These are phyloP conservation scores for Cotesia congregata DNA, from an alignment of 2,888 invertebrate species.

Conservation along the genomic window DNA sequence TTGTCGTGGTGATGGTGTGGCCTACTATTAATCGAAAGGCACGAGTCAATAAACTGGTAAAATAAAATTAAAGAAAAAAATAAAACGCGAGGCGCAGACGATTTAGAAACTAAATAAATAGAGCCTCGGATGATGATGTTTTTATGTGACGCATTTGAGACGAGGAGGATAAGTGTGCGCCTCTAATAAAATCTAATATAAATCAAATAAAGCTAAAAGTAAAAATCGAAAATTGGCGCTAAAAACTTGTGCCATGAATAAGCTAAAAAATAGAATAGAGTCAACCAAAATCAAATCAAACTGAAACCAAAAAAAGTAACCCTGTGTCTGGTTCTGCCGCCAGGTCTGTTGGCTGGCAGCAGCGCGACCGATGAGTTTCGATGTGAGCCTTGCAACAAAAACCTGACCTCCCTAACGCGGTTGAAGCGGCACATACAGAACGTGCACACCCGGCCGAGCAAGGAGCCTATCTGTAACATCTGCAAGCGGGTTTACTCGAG, in stretches of 20 bases:
- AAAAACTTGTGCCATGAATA: constrained; percentile 25
- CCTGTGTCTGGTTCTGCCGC: constrained; percentile 73
- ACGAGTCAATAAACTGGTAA: constrained; percentile 21
- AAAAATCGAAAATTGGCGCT: constrained; percentile 5
- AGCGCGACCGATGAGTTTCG: constrained; percentile 88
- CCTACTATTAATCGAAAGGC: constrained; percentile 25
- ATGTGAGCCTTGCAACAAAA: constrained; percentile 93
- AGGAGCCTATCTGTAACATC: constrained; percentile 92
- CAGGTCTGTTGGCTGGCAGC: constrained; percentile 75
- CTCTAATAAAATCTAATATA: constrained; percentile 15
- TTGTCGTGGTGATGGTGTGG: constrained; percentile 49
- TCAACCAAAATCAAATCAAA: constrained; percentile 34
- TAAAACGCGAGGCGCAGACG: constrained; percentile 16
- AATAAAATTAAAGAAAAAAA: constrained; percentile 1
- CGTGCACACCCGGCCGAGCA: constrained; percentile 90
- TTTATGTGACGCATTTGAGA: constrained; percentile 38
- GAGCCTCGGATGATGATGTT: constrained; percentile 22
- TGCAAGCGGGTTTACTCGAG: constrained; percentile 94
- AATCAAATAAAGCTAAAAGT: too few species aligned
- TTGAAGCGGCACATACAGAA: constrained; percentile 93
- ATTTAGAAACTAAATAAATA: constrained; percentile 5
- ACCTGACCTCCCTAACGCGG: constrained; percentile 87
- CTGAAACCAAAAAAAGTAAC: constrained; percentile 60
- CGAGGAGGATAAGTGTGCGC: constrained; percentile 39
- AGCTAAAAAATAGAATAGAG: constrained; percentile 35